These are phyloP conservation scores for Caradrina clavipalpis DNA, from an alignment of 2,888 invertebrate genomes.

Conservation along the genomic window DNA sequence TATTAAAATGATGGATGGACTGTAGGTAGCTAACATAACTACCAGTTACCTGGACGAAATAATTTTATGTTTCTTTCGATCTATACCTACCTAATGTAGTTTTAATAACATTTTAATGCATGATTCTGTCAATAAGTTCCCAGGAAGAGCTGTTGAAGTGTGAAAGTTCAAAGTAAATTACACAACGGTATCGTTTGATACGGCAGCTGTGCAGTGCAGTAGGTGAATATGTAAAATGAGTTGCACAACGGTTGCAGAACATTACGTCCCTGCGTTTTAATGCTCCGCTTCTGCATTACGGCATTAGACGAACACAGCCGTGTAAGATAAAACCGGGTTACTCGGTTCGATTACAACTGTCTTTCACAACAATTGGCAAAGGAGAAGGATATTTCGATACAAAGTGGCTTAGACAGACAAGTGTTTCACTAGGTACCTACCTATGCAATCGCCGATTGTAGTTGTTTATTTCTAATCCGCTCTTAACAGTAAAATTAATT, in stretches of 20 bases:
- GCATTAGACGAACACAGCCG: conserved; percentile 50
- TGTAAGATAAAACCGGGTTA: conserved; percentile 59
- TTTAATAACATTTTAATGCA: conserved; percentile 64
- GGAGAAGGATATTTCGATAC: conserved; percentile 24
- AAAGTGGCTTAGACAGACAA: background rate
- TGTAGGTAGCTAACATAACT: conserved; percentile 12
- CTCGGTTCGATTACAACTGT: conserved; percentile 51
- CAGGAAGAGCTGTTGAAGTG: conserved; percentile 73
- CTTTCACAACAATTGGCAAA: conserved; percentile 55
- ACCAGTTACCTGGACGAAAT: conserved; percentile 14
- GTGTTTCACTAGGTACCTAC: background rate
- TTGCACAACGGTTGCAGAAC: conserved; percentile 73
- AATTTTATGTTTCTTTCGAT: conserved; percentile 14
- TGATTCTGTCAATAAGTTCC: conserved; percentile 46
- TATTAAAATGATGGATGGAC: conserved; percentile 47
- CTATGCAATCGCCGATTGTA: background rate
- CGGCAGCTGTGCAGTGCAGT: conserved; percentile 70
- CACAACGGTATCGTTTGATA: conserved; percentile 78
- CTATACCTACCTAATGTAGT: conserved; percentile 56
- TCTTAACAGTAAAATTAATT: too few species aligned
- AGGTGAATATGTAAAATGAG: conserved; percentile 73
- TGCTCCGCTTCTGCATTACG: conserved; percentile 56
- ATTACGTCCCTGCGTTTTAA: conserved; percentile 66
- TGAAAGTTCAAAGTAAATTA: conserved; percentile 75
- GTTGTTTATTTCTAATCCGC: too few species aligned